These are phyloP conservation scores for Bathynomus jamesi DNA, from an alignment of 1,140 invertebrate species.

Conservation along the genomic window DNA sequence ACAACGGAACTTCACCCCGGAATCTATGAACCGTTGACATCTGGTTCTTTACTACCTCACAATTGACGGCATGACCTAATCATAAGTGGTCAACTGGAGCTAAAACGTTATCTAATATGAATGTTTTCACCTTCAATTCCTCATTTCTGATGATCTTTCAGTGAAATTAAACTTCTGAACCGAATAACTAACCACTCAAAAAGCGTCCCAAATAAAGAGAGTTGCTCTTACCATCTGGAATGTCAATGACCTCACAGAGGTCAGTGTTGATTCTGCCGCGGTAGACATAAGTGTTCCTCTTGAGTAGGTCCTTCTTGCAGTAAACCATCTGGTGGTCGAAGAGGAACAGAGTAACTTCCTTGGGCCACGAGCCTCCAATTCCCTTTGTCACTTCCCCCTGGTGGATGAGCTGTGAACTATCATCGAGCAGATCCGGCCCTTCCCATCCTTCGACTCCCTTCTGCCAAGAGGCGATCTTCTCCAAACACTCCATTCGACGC, in stretches of 20 bases:
- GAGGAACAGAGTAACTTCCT: conserved; percentile 72
- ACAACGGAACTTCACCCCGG: no score
- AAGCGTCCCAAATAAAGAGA: no score
- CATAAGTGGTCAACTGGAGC: no score
- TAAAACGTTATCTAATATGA: no score
- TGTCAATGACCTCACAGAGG: conserved; percentile 57
- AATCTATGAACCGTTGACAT: no score
- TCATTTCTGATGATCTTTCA: no score
- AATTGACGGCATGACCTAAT: no score
- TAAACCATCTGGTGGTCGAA: conserved; percentile 81
- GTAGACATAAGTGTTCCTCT: conserved; percentile 70
- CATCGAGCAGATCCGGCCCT: conserved; percentile 69
- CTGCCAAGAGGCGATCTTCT: conserved; percentile 73
- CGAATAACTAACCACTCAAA: no score
- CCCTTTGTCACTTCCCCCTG: conserved; percentile 73
- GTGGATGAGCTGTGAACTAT: conserved; percentile 67
- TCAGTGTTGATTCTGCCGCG: conserved; percentile 74
- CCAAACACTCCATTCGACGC: conserved; percentile 69
- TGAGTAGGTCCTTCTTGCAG: conserved; percentile 78
- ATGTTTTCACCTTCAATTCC: no score
- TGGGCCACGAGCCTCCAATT: conserved; percentile 70
- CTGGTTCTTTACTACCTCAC: no score
- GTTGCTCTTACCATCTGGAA: conserved; percentile 57
- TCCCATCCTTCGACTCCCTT: conserved; percentile 69
- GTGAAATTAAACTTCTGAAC: no score